Evolutionary conservation across 1,140 invertebrate genomes (phyloP).

Genomic region (Hypothenemus hampei): DNA sequence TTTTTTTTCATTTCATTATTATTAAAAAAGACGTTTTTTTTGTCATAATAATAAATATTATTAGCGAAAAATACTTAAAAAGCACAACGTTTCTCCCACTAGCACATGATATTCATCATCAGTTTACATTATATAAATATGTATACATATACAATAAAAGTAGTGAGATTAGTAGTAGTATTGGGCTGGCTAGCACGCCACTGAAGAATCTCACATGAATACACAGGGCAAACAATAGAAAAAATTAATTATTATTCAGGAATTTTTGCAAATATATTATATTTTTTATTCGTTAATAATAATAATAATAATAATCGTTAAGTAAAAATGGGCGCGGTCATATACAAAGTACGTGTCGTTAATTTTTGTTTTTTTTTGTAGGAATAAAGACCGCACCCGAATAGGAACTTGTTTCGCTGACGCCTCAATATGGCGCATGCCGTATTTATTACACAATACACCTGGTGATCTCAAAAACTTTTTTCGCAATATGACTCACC

Average conservation of each 20-base stretch:
- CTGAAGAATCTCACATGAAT: too few relatives aligned
- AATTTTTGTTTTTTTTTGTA: conserved; percentile 35
- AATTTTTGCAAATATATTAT: conserved; percentile 33
- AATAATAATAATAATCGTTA: conserved; percentile 46
- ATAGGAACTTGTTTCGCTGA: conserved; percentile 65
- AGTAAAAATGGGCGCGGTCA: conserved; percentile 44
- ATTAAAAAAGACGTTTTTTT: too few relatives aligned
- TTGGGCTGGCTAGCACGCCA: not conserved
- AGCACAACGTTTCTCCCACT: conserved; percentile 30
- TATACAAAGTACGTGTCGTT: conserved; percentile 31
- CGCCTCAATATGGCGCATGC: conserved; percentile 22
- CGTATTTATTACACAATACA: not conserved
- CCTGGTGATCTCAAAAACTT: not conserved
- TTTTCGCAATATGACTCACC: not conserved
- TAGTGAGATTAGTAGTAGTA: not conserved
- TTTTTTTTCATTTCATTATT: too few relatives aligned
- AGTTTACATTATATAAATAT: conserved; percentile 45
- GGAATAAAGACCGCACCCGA: conserved; percentile 40
- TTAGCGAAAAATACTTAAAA: too few relatives aligned
- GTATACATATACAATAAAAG: too few relatives aligned
- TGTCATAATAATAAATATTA: too few relatives aligned
- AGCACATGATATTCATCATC: conserved; percentile 44
- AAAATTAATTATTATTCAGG: too few relatives aligned
- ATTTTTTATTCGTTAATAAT: conserved; percentile 36
- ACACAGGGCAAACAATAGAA: not conserved